Percentiles rank a stretch among this genome's conserved stretches.
Evolutionary conservation across 2,888 invertebrate genomes (phyloP).

Genomic region (Nipponacmea schrenckii): DNA sequence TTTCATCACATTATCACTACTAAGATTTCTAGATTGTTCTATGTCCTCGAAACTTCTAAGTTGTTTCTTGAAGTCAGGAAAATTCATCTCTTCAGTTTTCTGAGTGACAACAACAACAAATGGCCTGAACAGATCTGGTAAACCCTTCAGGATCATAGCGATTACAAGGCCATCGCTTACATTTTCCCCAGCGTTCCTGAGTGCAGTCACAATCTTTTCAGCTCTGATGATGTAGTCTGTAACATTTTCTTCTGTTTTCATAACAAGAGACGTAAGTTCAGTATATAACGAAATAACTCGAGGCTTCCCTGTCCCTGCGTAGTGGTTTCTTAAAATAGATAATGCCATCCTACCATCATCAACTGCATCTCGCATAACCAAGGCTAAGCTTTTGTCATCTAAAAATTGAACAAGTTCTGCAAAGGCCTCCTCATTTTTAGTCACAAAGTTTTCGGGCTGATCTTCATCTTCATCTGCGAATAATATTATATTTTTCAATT

Average conservation of each 20-base stretch:
- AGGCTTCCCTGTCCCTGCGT: constrained; percentile 27
- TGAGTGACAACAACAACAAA: constrained; percentile 28
- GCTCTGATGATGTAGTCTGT: constrained; percentile 28
- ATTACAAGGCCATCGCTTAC: constrained; percentile 28
- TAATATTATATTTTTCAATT: constrained; percentile 17
- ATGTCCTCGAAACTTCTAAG: constrained; percentile 26
- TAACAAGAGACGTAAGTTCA: constrained; percentile 29
- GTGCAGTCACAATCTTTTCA: constrained; percentile 20
- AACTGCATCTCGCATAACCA: constrained; percentile 33
- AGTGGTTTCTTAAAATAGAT: constrained; percentile 30
- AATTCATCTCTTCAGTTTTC: constrained; percentile 19
- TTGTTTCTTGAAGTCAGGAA: constrained; percentile 22
- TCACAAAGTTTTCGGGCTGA: constrained; percentile 9
- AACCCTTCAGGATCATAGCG: constrained; percentile 34
- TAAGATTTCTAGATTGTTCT: no score
- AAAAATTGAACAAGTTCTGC: constrained; percentile 34
- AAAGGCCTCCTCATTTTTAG: constrained; percentile 33
- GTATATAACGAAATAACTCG: constrained; percentile 30
- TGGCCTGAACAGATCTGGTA: constrained; percentile 26
- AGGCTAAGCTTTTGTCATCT: constrained; percentile 32
- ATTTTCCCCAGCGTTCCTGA: constrained; percentile 27
- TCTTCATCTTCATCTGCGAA: neutral
- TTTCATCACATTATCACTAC: no score
- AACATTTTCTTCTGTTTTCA: constrained; percentile 19
- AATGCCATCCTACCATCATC: constrained; percentile 36